phyloP scores from a whole-genome alignment of 2,888 invertebrate species.

The Brachylomia viminalis region DNA sequence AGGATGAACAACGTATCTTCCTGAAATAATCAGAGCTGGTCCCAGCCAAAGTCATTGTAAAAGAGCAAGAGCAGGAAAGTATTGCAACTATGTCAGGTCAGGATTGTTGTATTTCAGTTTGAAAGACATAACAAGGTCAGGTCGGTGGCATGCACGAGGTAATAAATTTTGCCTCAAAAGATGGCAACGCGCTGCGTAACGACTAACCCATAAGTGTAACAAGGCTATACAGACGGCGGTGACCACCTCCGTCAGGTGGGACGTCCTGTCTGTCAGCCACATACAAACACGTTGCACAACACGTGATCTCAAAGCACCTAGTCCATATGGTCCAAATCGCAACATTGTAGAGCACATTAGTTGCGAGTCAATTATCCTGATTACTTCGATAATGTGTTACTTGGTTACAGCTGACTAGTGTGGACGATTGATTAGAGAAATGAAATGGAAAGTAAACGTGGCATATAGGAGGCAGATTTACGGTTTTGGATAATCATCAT shows the following conservation, averaged over 20 bases:
- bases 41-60: no score
- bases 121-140: neutral
- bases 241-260: neutral
- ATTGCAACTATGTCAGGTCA: neutral
- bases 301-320: neutral
- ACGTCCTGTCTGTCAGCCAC: neutral
- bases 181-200: neutral
- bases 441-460: slow-evolving; percentile 2
- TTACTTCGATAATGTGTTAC: slow-evolving; percentile 38
- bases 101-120: neutral
- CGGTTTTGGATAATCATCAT: neutral
- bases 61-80: neutral
- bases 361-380: slow-evolving; percentile 30
- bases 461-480: neutral
- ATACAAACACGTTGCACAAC: neutral
- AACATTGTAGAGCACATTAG: slow-evolving; percentile 17
- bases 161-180: neutral
- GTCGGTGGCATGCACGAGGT: neutral
- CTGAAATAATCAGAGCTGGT: neutral
- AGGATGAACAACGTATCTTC: neutral
- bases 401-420: slow-evolving; percentile 15
- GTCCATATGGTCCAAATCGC: neutral
- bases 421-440: slow-evolving; percentile 22
- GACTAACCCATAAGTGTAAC: neutral
- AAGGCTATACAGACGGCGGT: neutral